Evolutionary conservation across 1,140 invertebrate species (phyloP), one percentile per base, ranked within the genome.

Genomic region (Heliconius hewitsoni): DNA sequence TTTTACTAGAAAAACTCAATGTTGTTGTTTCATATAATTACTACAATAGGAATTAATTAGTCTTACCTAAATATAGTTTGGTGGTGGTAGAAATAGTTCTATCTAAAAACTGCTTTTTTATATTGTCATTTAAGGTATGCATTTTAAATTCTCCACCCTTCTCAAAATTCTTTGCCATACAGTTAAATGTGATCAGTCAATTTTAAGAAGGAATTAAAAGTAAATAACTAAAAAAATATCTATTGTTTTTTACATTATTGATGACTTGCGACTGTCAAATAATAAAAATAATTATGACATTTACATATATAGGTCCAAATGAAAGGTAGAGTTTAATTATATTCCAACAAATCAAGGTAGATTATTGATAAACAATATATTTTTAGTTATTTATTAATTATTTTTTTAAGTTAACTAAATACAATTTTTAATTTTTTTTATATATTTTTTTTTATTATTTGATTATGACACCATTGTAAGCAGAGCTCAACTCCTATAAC

Each of bases 61-160:
- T 8, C 85, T 89, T 85, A 92, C 89, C 90, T 60, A 89, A 75
- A 82, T 91, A 84, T 71, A 93, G 78, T 85, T 84, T 90, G 46
- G 88, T 84, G 74, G 87, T 93, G 71, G 90, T 82, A 71, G 92
- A 91, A 55, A 93, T 39, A 55, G 82, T 88, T 34, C 78, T 85
- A 23, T 88, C 78, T 42, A 89, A 71, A 42, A 90, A 84, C 37
- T 83, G 85, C 78, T 87, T 84, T 71, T 85, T 90, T n/a, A 92
- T 84, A 85, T 86, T 90, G 70, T 88, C 80, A 79, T 92, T 88
- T 46, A 91, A 66, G 18, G 81, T 71, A 76, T 89, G 80, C 90
- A 93, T 93, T 52, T 76, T 66, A 30, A 66, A 66, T 5, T 66
- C 60, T 66, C 60, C 60, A 2, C 19, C 60, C 13, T 30, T 66